Evolutionary conservation across 2,797 vertebrate species (phyloP).

Genomic region (Acanthornis magna): DNA sequence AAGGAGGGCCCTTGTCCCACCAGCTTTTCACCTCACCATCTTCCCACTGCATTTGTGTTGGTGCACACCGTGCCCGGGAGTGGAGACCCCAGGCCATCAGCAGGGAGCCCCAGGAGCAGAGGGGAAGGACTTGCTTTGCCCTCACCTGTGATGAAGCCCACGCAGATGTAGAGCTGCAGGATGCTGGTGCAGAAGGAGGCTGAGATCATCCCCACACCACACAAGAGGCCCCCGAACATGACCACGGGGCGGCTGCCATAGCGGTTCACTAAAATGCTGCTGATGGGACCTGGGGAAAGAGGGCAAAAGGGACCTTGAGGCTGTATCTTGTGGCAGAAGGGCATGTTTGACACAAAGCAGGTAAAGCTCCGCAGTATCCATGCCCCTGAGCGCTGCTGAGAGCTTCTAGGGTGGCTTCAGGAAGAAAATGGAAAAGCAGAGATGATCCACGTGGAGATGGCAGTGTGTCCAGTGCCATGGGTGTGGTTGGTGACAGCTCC

Average conservation of each 20-base stretch:
- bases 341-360: neutral
- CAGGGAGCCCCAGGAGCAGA: rapidly evolving
- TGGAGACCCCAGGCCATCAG: neutral
- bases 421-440: neutral
- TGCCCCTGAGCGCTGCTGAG: neutral
- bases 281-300: constrained; percentile 76
- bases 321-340: neutral
- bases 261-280: constrained; percentile 80
- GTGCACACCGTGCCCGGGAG: too few species aligned
- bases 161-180: constrained; percentile 80
- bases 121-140: neutral
- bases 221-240: constrained; percentile 81
- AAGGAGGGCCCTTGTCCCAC: neutral
- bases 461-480: neutral
- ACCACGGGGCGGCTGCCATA: constrained; percentile 83
- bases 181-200: constrained; percentile 83
- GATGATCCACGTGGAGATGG: neutral
- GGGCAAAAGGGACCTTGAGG: neutral
- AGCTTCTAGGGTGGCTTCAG: neutral
- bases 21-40: neutral
- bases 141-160: constrained; percentile 85
- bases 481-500: neutral
- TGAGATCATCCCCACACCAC: constrained; percentile 78
- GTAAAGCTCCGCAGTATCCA: neutral
- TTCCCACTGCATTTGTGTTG: rapidly evolving